Conservation (phyloP, 2,888 invertebrate species). For the Caenorhabditis afra region DNA sequence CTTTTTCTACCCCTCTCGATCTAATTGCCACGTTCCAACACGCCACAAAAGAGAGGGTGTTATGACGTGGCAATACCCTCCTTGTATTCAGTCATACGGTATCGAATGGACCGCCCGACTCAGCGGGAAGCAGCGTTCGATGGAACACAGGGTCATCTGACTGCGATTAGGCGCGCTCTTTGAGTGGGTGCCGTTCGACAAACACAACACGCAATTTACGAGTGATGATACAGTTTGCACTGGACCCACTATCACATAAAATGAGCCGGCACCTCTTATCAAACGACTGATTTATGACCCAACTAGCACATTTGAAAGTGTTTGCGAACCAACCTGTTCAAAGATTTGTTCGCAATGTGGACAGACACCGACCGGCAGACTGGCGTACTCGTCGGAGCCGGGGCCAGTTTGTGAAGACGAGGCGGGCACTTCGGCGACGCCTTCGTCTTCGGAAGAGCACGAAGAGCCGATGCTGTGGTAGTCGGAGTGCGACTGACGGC, state of each 20-base stretch:
- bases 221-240: conserved; percentile 44
- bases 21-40: conserved; percentile 23
- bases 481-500: conserved; percentile 58
- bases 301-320: conserved; percentile 2
- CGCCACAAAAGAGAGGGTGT: neutral
- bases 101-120: conserved; percentile 13
- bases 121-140: conserved; percentile 27
- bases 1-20: conserved; percentile 10
- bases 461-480: conserved; percentile 51
- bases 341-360: conserved; percentile 59
- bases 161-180: conserved; percentile 27
- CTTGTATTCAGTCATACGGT: conserved; percentile 19
- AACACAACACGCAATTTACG: conserved; percentile 28
- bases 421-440: neutral
- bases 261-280: conserved; percentile 19
- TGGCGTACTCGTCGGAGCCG: conserved; percentile 9
- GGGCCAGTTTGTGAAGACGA: neutral
- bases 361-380: conserved; percentile 58
- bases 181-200: conserved; percentile 43
- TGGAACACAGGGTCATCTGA: neutral
- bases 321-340: conserved; percentile 54
- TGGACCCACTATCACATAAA: conserved; percentile 1
- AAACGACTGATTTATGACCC: conserved; percentile 19
- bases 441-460: conserved; percentile 53
- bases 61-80: neutral